Percentiles rank a stretch among this genome's conserved stretches.
phyloP scores from a whole-genome alignment of 2,888 invertebrate genomes.

The Pegoplata infirma region DNA sequence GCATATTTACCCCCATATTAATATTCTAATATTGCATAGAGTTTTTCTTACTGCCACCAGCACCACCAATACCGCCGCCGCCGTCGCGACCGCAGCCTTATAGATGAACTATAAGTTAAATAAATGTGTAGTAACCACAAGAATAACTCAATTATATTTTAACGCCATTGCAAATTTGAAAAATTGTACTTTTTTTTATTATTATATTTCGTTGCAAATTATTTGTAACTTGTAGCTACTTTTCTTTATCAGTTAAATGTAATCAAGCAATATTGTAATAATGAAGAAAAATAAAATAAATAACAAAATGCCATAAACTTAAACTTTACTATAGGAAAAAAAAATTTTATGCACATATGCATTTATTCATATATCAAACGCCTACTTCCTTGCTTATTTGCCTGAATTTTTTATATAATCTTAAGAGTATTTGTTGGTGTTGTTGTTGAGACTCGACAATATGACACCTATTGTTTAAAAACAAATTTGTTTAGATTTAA shows the following conservation, averaged over 20 bases:
- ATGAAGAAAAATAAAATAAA: constrained; percentile 32
- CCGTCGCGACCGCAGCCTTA: not conserved
- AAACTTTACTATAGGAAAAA: constrained; percentile 44
- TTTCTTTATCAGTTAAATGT: constrained; percentile 62
- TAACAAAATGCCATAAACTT: constrained; percentile 61
- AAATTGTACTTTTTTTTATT: constrained; percentile 10
- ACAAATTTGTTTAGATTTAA: not conserved
- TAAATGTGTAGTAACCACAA: constrained; percentile 45
- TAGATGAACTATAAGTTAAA: not conserved
- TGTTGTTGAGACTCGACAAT: not conserved
- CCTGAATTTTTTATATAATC: not conserved
- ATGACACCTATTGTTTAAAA: constrained; percentile 46
- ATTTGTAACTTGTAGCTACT: constrained; percentile 45
- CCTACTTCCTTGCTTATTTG: constrained; percentile 55
- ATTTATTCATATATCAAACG: constrained; percentile 51
- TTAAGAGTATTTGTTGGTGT: not conserved
- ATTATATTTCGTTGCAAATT: no score
- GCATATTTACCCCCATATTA: constrained; percentile 8
- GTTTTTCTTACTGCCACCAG: no score
- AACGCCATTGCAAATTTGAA: constrained; percentile 43
- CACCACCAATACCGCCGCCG: no score
- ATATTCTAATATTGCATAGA: no score
- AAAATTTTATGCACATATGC: not conserved
- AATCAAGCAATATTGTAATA: constrained; percentile 49
- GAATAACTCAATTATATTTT: constrained; percentile 57